Percentiles rank a stretch among this genome's conserved stretches.
These are phyloP conservation scores for Phrynosoma blainvillii DNA, from an alignment of 2,113 vertebrate species.

Conservation along the genomic window DNA sequence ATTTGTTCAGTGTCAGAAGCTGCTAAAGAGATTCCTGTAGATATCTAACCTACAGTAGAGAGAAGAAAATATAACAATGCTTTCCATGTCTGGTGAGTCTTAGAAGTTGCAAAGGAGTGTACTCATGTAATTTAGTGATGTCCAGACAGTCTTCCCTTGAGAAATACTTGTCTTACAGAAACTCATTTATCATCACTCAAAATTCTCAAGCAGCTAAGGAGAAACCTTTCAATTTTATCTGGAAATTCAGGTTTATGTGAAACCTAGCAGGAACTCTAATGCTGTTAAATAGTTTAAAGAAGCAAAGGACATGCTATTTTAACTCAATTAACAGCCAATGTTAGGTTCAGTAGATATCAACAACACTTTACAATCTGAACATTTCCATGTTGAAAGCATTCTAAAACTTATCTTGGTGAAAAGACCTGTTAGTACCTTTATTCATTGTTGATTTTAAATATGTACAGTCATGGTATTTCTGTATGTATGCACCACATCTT, in stretches of 20 bases:
- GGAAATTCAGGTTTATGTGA: neutral
- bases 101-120: neutral
- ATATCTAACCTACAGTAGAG: neutral
- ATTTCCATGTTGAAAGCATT: slow-evolving; percentile 38
- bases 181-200: neutral
- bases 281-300: neutral
- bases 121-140: neutral
- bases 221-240: neutral
- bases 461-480: slow-evolving; percentile 48
- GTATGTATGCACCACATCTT: slow-evolving; percentile 52
- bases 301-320: neutral
- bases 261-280: neutral
- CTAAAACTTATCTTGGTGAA: neutral
- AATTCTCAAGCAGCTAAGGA: neutral
- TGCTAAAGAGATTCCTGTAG: neutral
- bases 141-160: neutral
- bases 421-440: neutral
- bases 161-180: neutral
- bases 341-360: neutral
- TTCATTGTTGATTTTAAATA: slow-evolving; percentile 20
- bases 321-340: neutral
- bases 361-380: slow-evolving; percentile 6
- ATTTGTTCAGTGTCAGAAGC: neutral
- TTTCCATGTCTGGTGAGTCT: neutral
- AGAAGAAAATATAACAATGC: neutral